Conservation (phyloP, 1,140 invertebrate species). For the Monochamus saltuarius region DNA sequence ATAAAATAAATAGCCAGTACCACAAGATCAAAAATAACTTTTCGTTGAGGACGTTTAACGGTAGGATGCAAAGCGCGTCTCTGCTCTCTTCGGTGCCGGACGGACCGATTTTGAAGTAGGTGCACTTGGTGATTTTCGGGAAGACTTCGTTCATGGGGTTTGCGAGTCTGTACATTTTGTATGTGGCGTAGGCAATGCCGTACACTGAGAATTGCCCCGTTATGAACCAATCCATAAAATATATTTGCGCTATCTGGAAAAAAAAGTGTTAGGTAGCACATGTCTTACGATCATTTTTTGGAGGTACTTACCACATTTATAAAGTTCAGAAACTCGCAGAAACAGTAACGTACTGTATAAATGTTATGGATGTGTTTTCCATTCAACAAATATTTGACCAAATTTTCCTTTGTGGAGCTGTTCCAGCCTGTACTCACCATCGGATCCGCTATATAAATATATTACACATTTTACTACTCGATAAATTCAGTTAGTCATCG, state of each 20-base stretch:
- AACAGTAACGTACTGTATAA: constrained; percentile 66
- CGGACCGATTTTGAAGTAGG: constrained; percentile 64
- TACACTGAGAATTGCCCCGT: constrained; percentile 72
- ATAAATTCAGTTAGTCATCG: constrained; percentile 15
- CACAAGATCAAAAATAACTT: constrained; percentile 79
- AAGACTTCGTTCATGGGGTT: constrained; percentile 65
- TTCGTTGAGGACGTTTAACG: constrained; percentile 77
- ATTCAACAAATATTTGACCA: constrained; percentile 57
- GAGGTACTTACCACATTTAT: constrained; percentile 64
- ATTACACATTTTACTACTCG: constrained; percentile 5
- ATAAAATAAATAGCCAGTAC: constrained; percentile 77
- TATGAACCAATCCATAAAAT: constrained; percentile 71
- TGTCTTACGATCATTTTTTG: not conserved
- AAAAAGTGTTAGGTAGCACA: constrained; percentile 1
- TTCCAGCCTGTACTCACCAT: constrained; percentile 59
- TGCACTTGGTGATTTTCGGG: constrained; percentile 81
- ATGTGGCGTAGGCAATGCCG: constrained; percentile 60
- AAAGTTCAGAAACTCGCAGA: constrained; percentile 74
- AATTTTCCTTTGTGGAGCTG: constrained; percentile 54
- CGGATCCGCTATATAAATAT: constrained; percentile 47
- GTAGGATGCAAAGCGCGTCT: constrained; percentile 72
- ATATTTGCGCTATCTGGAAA: constrained; percentile 61
- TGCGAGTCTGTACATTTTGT: constrained; percentile 42
- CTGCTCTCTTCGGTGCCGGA: constrained; percentile 61
- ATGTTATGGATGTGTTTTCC: constrained; percentile 64